Percentiles rank a stretch among this genome's conserved stretches.
These are phyloP conservation scores for Callopanchax toddi DNA, from an alignment of 2,113 vertebrate species.

Conservation along the genomic window DNA sequence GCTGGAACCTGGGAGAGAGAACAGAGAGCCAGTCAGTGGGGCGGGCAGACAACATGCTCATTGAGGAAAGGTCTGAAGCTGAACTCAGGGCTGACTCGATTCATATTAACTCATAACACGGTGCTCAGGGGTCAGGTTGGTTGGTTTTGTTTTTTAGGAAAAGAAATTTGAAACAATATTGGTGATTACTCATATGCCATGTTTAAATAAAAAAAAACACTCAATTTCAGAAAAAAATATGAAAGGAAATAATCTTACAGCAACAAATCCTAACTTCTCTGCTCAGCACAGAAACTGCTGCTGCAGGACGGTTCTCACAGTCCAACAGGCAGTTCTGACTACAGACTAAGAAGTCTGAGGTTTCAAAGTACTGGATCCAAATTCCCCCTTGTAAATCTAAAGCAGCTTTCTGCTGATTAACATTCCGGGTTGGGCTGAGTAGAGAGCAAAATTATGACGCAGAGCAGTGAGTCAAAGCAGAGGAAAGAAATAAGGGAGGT, in stretches of 20 bases:
- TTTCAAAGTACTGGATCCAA: conserved; percentile 59
- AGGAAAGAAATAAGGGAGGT: conserved; percentile 28
- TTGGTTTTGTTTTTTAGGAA: neutral
- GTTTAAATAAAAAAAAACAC: conserved; percentile 22
- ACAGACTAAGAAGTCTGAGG: conserved; percentile 44
- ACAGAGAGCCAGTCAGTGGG: conserved; percentile 66
- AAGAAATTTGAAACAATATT: neutral
- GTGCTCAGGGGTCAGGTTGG: neutral
- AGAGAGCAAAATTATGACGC: conserved; percentile 41
- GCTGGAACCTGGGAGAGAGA: conserved; percentile 39
- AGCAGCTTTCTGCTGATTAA: conserved; percentile 75
- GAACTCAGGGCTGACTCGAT: conserved; percentile 18
- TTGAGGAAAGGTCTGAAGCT: conserved; percentile 54
- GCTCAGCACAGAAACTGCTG: no score
- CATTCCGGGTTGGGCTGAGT: conserved; percentile 51
- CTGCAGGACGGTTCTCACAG: conserved; percentile 44
- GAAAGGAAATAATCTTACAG: neutral
- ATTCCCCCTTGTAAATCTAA: conserved; percentile 67
- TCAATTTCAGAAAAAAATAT: conserved; percentile 14
- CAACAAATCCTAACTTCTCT: neutral
- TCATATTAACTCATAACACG: neutral
- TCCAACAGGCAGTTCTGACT: conserved; percentile 31
- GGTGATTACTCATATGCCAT: neutral
- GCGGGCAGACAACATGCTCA: conserved; percentile 53
- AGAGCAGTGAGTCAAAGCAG: conserved; percentile 48